These are phyloP conservation scores for Chaenogobius annularis DNA, from an alignment of 2,113 vertebrate species.

Conservation along the genomic window DNA sequence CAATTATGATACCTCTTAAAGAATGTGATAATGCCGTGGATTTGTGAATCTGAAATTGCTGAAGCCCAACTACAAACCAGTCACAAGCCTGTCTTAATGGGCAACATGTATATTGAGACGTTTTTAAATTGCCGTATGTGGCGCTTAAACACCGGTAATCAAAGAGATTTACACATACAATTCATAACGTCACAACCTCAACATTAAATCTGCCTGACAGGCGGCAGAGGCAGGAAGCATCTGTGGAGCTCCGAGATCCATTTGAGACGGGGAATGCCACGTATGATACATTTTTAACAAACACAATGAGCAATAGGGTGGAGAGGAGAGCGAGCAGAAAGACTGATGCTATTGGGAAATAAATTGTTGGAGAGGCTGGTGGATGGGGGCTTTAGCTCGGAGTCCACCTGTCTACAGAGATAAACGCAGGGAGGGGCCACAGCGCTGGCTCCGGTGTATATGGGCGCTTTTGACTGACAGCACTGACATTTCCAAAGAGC, in stretches of 20 bases:
- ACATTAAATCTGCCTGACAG: neutral
- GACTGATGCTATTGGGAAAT: slow-evolving; percentile 8
- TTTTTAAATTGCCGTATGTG: neutral
- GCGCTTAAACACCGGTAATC: neutral
- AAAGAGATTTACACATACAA: slow-evolving; percentile 6
- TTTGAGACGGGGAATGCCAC: slow-evolving; percentile 1
- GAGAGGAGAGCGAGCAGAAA: slow-evolving; percentile 18
- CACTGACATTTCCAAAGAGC: slow-evolving; percentile 77
- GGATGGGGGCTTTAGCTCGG: slow-evolving; percentile 1
- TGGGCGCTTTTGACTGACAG: slow-evolving; percentile 71
- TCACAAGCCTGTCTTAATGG: neutral
- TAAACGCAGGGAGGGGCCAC: slow-evolving; percentile 63
- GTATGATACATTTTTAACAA: slow-evolving; percentile 5
- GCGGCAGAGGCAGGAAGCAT: slow-evolving; percentile 4
- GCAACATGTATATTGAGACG: neutral
- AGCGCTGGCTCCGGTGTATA: slow-evolving; percentile 57
- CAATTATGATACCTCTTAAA: no score
- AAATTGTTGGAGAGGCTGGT: slow-evolving; percentile 11
- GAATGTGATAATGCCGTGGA: no score
- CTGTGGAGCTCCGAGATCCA: neutral
- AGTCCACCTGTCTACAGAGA: slow-evolving; percentile 67
- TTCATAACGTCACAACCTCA: neutral
- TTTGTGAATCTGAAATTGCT: neutral
- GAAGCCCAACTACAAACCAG: neutral
- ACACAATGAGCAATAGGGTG: slow-evolving; percentile 10